Percentiles rank a stretch among this genome's conserved stretches.
phyloP scores from a whole-genome alignment of 2,113 vertebrate genomes.

The Bambusicola thoracicus region DNA sequence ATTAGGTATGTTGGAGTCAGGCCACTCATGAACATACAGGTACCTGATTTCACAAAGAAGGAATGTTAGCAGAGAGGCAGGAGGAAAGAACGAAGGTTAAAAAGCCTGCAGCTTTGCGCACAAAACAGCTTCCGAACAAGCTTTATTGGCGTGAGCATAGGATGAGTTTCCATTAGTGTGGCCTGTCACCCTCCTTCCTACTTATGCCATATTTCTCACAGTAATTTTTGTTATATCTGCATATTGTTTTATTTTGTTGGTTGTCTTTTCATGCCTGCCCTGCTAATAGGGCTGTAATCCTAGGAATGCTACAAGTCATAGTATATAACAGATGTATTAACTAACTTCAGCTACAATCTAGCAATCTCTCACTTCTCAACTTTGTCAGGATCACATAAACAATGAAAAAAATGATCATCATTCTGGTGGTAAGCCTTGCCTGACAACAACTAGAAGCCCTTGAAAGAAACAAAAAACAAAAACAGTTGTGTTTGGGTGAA shows the following conservation, averaged over 20 bases:
- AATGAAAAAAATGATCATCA: neutral
- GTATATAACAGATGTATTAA: neutral
- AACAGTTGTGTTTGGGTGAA: neutral
- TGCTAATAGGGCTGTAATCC: neutral
- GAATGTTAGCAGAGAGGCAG: neutral
- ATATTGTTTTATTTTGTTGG: neutral
- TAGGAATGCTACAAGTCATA: neutral
- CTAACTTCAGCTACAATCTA: neutral
- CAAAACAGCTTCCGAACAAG: neutral
- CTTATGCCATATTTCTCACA: neutral
- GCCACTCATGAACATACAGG: neutral
- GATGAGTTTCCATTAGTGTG: neutral
- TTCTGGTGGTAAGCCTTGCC: neutral
- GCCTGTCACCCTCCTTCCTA: neutral
- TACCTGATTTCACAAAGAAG: neutral
- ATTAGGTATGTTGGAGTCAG: neutral
- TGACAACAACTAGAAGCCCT: neutral
- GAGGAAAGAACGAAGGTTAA: neutral
- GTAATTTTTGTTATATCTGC: neutral
- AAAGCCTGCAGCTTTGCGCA: neutral
- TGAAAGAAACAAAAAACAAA: neutral
- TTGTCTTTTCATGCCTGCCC: neutral
- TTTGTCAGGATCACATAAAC: neutral
- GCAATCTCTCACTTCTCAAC: neutral
- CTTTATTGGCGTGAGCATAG: neutral